Base-by-base conservation (phyloP, 2,888 invertebrate genomes). In the Branchinecta sandiegonensis region DNA sequence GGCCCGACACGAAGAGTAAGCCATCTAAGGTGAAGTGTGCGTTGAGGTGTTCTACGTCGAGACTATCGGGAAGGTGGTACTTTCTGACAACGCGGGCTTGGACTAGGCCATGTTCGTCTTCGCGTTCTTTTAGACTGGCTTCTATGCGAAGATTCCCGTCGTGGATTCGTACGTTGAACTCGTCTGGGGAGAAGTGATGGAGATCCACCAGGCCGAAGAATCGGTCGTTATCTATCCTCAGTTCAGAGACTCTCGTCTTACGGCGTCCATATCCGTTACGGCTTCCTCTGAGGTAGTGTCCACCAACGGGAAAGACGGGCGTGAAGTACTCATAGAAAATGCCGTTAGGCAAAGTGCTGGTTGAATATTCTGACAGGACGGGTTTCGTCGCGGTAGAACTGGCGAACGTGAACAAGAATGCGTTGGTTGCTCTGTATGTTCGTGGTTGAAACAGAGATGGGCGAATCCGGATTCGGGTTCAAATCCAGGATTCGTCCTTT, bases 21-120 rank as follows among this genome's bases (percentile, higher is more conserved):
- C 56, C 56, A 56, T 56, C 56, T 56, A 14, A 14, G 14, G 56
- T 56, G 56, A 56, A 56, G 56, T 56, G 14, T 14, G 56, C 56
- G 14, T 56, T 56, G 8, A 56, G 56, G 8, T 56, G 56, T n/a
- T 56, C 56, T 7, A 56, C 56, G 14, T 56, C 56, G 8, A 56
- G 56, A 14, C 56, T 9, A 8, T 56, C 56, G 14, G 56, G 56
- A 56, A 56, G n/a, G 14, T 56, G 56, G 56, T 56, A 56, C 56
- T 56, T 56, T 14, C 56, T 56, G n/a, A 56, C 56, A 14, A 56
- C n/a, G 8, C 9, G 56, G 14, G n/a, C n/a, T n/a, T 14, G n/a
- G 14, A 56, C 56, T 56, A 56, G 56, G n/a, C 56, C 56, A 56
- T 56, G 56, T 56, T 56, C 56, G 14, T 56, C 56, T 56, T 56